Evolutionary conservation across 2,797 vertebrate genomes (phyloP).

Genomic region (Mormyrops boulengeri): DNA sequence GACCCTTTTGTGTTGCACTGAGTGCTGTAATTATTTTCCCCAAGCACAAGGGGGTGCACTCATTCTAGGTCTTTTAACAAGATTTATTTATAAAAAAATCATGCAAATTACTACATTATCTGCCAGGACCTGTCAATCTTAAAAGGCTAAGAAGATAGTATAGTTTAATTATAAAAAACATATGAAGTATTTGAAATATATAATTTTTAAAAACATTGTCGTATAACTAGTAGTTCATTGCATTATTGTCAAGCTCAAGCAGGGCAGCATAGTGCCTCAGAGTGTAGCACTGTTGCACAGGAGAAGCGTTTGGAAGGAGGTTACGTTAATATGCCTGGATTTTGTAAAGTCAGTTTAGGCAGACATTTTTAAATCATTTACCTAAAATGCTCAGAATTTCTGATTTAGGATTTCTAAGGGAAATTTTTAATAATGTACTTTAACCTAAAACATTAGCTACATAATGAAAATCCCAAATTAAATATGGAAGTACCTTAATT

Average conservation of each 20-base stretch:
- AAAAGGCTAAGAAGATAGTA: not conserved
- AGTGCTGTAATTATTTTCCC: conserved; percentile 5
- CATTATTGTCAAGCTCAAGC: not conserved
- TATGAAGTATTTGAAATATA: not conserved
- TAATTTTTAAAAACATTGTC: not conserved
- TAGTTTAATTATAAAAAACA: not conserved
- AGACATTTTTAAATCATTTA: not conserved
- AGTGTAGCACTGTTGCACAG: not conserved
- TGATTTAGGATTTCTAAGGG: not conserved
- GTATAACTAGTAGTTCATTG: not conserved
- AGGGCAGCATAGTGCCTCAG: not conserved
- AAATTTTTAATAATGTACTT: not conserved
- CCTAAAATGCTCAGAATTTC: not conserved
- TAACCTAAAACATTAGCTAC: not conserved
- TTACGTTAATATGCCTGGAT: not conserved
- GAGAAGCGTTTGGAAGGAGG: not conserved
- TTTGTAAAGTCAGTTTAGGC: not conserved
- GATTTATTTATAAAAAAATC: not conserved
- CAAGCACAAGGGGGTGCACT: conserved; percentile 17
- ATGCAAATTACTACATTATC: not conserved
- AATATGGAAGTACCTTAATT: not conserved
- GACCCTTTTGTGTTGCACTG: not conserved
- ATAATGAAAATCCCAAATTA: not conserved
- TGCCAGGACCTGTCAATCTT: not conserved
- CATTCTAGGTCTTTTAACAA: not conserved